A percentile compares a stretch with the other conserved stretches of the same genome.
phyloP scores from a whole-genome alignment of 2,113 vertebrate genomes.

The Pavo muticus region DNA sequence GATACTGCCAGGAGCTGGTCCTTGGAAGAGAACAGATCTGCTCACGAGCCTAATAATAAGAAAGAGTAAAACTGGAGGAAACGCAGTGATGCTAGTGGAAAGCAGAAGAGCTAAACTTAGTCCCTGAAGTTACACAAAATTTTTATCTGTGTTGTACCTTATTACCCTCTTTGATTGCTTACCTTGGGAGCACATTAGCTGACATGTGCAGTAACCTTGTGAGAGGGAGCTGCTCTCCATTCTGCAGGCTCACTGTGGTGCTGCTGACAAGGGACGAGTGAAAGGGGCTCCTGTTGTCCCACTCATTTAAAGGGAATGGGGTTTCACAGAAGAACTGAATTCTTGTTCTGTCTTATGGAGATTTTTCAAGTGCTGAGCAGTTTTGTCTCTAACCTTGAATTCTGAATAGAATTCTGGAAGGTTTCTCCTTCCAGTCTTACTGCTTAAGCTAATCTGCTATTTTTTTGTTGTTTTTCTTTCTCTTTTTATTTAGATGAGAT shows the following conservation, averaged over 20 bases:
- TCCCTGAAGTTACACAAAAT: background rate
- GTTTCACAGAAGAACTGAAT: background rate
- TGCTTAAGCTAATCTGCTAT: background rate
- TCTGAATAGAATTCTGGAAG: background rate
- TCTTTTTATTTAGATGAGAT: slow-evolving; percentile 73
- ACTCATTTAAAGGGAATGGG: background rate
- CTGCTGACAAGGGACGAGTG: rapidly evolving
- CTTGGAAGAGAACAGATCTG: background rate
- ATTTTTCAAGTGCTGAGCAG: background rate
- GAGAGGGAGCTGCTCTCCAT: background rate
- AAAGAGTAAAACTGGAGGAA: background rate
- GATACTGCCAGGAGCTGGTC: background rate
- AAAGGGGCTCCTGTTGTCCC: background rate
- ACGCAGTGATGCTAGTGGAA: background rate
- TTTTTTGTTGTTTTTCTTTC: slow-evolving; percentile 20
- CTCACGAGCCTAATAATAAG: background rate
- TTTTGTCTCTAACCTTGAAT: background rate
- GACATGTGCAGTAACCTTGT: background rate
- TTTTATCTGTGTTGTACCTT: background rate
- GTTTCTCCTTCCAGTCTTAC: background rate
- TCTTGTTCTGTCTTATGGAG: background rate
- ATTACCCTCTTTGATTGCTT: background rate
- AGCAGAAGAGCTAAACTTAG: background rate
- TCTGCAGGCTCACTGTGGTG: rapidly evolving
- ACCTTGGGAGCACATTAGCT: background rate